Percentiles rank a stretch among this genome's conserved stretches.
phyloP scores from a whole-genome alignment of 2,797 vertebrate genomes.

The Falco berigora region DNA sequence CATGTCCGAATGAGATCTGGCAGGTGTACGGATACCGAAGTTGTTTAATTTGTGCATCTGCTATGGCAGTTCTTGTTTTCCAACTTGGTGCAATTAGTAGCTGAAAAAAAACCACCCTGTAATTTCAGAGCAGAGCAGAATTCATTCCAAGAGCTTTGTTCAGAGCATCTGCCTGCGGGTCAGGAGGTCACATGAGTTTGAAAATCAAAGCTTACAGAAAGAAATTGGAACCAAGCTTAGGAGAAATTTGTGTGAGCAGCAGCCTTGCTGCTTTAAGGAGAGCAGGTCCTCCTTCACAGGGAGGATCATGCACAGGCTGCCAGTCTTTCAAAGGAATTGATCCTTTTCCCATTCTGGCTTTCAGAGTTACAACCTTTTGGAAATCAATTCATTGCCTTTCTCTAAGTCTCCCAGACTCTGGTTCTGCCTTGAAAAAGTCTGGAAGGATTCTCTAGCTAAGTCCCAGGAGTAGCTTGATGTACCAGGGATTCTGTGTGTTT shows the following conservation, averaged over 20 bases:
- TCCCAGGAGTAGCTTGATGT: background rate
- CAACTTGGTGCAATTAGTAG: background rate
- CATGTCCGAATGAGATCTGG: background rate
- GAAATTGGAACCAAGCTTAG: background rate
- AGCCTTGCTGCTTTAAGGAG: background rate
- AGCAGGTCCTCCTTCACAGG: background rate
- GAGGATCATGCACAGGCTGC: background rate
- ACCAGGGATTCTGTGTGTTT: background rate
- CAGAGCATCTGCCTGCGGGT: background rate
- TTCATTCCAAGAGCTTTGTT: constrained; percentile 38
- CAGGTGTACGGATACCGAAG: rapidly evolving
- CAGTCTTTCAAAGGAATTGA: background rate
- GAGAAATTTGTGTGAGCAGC: background rate
- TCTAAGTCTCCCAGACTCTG: background rate
- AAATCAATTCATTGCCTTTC: background rate
- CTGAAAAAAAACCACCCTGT: background rate
- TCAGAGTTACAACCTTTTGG: background rate
- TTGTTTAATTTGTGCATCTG: background rate
- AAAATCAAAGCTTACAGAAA: background rate
- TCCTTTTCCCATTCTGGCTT: background rate
- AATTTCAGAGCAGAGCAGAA: background rate
- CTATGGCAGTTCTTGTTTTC: background rate
- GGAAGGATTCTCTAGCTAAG: background rate
- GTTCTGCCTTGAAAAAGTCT: background rate
- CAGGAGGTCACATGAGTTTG: background rate